Base-by-base conservation (phyloP, 2,888 invertebrate genomes). In the Noctua janthe region DNA sequence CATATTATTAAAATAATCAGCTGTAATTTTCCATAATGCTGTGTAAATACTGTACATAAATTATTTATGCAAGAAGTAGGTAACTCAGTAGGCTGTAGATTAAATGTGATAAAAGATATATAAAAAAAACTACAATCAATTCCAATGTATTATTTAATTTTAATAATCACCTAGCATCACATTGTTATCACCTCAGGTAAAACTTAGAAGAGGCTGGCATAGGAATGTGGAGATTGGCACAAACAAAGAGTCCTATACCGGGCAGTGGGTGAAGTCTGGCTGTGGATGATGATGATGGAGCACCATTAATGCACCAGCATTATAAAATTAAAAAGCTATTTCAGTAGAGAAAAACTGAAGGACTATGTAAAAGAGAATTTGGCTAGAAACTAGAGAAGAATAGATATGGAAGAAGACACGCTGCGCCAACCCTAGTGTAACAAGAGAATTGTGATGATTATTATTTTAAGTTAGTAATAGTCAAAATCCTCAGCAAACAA, bases 1-100 rank as follows among this genome's bases (percentile, higher is more conserved):
- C 43, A 15, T 76, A 78, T 35, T 43, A 72, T 71, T 76, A 5
- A 69, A 67, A 84, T 72, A 69, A 69, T 43, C 51, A 72, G 64
- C 56, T 87, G 66, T 87, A 76, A 79, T 69, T 82, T 80, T 75
- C 67, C 49, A 80, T 73, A 62, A 59, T 83, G 72, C 74, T 88
- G 90, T 94, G 92, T 94, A 93, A 90, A 94, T 93, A 94, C 89
- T 94, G 94, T 94, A 94, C 87, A 94, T 92, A 94, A 71, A 87
- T 86, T 79, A 77, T 80, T 76, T 73, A 76, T 90, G 67, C 64
- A 49, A 69, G 15, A 59, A 88, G 29, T 29, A 29, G 29, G 29
- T 29, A 29, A 79, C 75, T 85, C 82, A 76, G 75, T 82, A 85
- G 75, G 74, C 7, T 87, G 83, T 91, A 92, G 89, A 88, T 72